These are phyloP conservation scores for Nilaparvata lugens DNA, from an alignment of 1,140 invertebrate species.

Conservation along the genomic window DNA sequence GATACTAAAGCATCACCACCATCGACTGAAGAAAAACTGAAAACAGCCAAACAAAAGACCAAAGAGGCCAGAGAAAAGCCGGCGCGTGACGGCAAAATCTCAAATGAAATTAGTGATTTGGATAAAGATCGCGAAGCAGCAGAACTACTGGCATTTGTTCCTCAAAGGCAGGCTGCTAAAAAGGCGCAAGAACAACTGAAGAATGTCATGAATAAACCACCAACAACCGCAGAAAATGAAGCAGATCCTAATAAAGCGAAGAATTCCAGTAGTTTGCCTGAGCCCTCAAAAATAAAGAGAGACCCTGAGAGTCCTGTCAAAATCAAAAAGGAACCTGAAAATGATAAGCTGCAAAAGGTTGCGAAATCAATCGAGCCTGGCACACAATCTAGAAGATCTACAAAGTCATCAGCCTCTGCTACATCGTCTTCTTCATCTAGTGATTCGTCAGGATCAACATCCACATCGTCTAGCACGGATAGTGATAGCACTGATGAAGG, in stretches of 20 bases:
- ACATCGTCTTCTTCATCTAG: constrained; percentile 36
- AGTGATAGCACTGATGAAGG: constrained; percentile 39
- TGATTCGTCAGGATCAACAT: constrained; percentile 40
- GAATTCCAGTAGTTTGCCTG: not conserved
- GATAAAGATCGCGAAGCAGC: constrained; percentile 50
- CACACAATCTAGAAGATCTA: constrained; percentile 7
- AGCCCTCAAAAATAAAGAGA: constrained; percentile 16
- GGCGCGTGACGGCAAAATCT: constrained; percentile 16
- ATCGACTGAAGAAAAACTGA: constrained; percentile 34
- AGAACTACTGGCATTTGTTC: constrained; percentile 74
- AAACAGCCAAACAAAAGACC: constrained; percentile 16
- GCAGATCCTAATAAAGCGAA: constrained; percentile 26
- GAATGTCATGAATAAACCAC: constrained; percentile 50
- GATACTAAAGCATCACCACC: constrained; percentile 29
- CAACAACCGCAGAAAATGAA: constrained; percentile 26
- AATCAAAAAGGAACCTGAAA: constrained; percentile 25
- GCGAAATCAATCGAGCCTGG: constrained; percentile 20
- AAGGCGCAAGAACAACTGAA: constrained; percentile 82
- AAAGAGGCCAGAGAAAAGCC: constrained; percentile 22
- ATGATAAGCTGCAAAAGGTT: constrained; percentile 19
- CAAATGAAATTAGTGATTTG: constrained; percentile 48
- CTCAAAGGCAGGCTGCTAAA: constrained; percentile 80
- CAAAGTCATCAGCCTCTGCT: constrained; percentile 31
- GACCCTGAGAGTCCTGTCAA: constrained; percentile 16
- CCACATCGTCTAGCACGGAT: constrained; percentile 40